A percentile compares a stretch with the other conserved stretches of the same genome.
Evolutionary conservation across 1,140 invertebrate genomes (phyloP).

Genomic region (Camponotus floridanus): DNA sequence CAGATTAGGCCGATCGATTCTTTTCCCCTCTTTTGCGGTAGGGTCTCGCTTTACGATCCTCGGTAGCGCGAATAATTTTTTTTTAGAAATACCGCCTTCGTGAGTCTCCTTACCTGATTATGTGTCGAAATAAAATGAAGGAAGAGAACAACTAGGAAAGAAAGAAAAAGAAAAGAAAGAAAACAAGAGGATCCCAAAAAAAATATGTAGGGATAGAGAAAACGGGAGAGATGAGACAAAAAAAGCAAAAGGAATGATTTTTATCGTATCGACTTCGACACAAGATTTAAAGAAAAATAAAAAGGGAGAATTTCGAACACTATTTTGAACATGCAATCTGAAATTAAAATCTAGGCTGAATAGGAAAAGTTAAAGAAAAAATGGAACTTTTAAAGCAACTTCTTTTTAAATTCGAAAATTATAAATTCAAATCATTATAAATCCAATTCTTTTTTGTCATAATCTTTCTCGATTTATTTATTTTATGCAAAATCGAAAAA

Average conservation of each 20-base stretch:
- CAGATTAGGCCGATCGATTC: slow-evolving; percentile 77
- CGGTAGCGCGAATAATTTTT: slow-evolving; percentile 53
- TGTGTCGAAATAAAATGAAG: slow-evolving; percentile 33
- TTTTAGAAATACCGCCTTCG: slow-evolving; percentile 16
- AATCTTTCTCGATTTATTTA: slow-evolving; percentile 26
- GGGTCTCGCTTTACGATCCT: slow-evolving; percentile 53
- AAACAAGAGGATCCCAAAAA: background rate
- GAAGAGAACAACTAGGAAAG: background rate
- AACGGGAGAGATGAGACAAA: slow-evolving; percentile 37
- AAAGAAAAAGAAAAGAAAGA: slow-evolving; percentile 1
- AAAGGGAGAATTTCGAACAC: background rate
- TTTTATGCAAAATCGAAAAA: background rate
- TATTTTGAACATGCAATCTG: background rate
- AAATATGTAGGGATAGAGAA: background rate
- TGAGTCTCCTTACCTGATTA: slow-evolving; percentile 39
- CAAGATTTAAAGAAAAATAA: background rate
- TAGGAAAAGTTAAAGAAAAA: background rate
- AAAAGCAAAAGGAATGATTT: slow-evolving; percentile 17
- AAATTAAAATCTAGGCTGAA: background rate
- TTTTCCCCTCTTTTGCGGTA: slow-evolving; percentile 56
- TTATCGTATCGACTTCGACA: background rate
- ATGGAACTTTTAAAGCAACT: background rate
- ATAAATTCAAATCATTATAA: background rate
- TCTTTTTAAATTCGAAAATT: background rate
- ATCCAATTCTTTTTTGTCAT: background rate